phyloP scores from a whole-genome alignment of 2,888 invertebrate species.

The Cybosia mesomella region DNA sequence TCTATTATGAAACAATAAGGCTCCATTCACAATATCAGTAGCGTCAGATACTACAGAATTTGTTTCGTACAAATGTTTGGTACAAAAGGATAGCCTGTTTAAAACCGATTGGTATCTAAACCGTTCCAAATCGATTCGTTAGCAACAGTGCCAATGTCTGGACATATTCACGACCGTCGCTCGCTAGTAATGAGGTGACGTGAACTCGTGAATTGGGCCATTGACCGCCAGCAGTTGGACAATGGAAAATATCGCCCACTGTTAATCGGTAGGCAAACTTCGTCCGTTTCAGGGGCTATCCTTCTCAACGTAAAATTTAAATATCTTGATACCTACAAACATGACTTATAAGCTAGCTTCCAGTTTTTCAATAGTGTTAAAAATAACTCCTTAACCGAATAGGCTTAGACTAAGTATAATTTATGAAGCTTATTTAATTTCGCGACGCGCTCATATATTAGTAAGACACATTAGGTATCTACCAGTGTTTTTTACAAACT shows the following conservation, averaged over 20 bases:
- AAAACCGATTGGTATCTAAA: constrained; percentile 58
- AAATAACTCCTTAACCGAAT: constrained; percentile 7
- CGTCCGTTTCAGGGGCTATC: constrained; percentile 19
- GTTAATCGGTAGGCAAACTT: constrained; percentile 33
- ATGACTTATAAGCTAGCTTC: too few species aligned
- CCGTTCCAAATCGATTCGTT: constrained; percentile 75
- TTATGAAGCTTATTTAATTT: constrained; percentile 19
- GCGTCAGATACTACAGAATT: constrained; percentile 45
- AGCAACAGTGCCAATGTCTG: constrained; percentile 66
- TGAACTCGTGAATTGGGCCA: constrained; percentile 69
- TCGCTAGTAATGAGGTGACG: constrained; percentile 70
- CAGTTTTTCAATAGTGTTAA: neutral
- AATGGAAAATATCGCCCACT: constrained; percentile 63
- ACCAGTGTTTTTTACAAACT: neutral
- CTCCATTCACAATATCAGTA: constrained; percentile 23
- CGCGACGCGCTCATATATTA: neutral
- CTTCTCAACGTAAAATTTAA: neutral
- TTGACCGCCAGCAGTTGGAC: constrained; percentile 69
- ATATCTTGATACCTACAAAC: neutral
- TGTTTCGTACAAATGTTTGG: constrained; percentile 35
- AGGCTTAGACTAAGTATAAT: constrained; percentile 13
- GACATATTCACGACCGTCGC: constrained; percentile 65
- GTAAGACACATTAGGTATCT: too few species aligned
- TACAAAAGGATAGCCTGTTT: constrained; percentile 55
- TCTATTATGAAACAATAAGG: neutral